Evolutionary conservation across 2,888 invertebrate species (phyloP), one percentile per base, ranked within the genome.

Genomic region (Heteropelma amictum): DNA sequence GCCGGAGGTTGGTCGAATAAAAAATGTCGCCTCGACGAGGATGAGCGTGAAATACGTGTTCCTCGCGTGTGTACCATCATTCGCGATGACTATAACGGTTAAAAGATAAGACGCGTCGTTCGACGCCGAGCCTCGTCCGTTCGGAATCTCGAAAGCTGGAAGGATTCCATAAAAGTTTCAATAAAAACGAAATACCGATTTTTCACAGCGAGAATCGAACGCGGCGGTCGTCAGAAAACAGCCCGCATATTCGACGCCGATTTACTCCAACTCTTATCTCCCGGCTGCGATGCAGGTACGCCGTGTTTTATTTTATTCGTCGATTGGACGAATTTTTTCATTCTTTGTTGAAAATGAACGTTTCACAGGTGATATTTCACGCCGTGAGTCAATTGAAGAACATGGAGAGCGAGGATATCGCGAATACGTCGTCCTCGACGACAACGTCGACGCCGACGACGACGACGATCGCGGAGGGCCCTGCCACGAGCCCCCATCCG

Each of bases 231-330:
- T 83, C 42, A 82, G 81, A 65, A 86, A 83, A 75, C 79, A 77
- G 23, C 87, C 87, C 19, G 82, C 85, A 47, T 87, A 84, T 71
- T 72, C 85, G 19, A 83, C 79, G 30, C 91, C 93, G 1, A 86
- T 91, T 60, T 90, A 93, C 14, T 91, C 92, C 0, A 91, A 92
- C 79, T 92, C 93, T 1, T 93, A 92, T 86, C 90, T 94, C 0
- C 94, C 94, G 0, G 93, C 93, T 0, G 91, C 92, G 0, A 93
- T 94, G 93, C 94, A 94, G 85, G 90, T 93, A 30, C 26, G 70
- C 64, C 40, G 30, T 28, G 51, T 71, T 58, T 28, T 23, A 17
- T 49, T 33, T 8, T n/a, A 6, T 35, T 21, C 1, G 8, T 1
- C 4, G 7, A 33, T 10, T 33, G 14, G 2, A 40, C 33, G 28